A percentile compares a stretch with the other conserved stretches of the same genome.
phyloP scores from a whole-genome alignment of 2,113 vertebrate species.

The Raphicerus campestris region DNA sequence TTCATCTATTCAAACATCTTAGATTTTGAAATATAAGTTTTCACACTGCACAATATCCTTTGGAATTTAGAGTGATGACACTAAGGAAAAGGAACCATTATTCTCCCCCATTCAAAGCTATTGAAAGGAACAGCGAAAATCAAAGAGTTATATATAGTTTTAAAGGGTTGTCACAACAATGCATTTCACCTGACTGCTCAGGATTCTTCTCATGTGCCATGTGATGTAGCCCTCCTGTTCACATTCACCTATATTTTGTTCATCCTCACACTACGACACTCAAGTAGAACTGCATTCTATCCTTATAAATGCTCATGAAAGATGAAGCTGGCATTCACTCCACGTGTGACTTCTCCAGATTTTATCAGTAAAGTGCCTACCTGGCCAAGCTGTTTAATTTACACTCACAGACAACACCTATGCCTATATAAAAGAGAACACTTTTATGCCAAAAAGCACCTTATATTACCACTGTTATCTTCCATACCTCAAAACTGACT shows the following conservation, averaged over 20 bases:
- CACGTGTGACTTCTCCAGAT: neutral
- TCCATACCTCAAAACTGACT: neutral
- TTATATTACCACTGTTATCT: neutral
- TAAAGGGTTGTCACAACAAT: neutral
- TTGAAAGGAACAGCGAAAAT: neutral
- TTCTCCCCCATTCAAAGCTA: neutral
- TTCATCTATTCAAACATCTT: slow-evolving; percentile 23
- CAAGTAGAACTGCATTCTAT: neutral
- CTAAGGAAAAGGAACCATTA: neutral
- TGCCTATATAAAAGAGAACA: neutral
- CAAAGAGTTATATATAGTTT: neutral
- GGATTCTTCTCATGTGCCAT: neutral
- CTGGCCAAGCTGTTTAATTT: neutral
- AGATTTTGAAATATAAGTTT: neutral
- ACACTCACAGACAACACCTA: neutral
- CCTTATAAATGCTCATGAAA: neutral
- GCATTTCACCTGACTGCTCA: neutral
- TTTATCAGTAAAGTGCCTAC: neutral
- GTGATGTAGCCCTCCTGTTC: accelerated
- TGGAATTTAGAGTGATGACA: neutral
- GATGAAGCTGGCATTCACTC: neutral
- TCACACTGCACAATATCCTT: neutral
- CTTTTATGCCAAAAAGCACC: neutral
- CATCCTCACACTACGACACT: neutral
- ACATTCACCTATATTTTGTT: neutral